Conservation (phyloP, 2,888 invertebrate genomes). For the Scrobipalpa costella region DNA sequence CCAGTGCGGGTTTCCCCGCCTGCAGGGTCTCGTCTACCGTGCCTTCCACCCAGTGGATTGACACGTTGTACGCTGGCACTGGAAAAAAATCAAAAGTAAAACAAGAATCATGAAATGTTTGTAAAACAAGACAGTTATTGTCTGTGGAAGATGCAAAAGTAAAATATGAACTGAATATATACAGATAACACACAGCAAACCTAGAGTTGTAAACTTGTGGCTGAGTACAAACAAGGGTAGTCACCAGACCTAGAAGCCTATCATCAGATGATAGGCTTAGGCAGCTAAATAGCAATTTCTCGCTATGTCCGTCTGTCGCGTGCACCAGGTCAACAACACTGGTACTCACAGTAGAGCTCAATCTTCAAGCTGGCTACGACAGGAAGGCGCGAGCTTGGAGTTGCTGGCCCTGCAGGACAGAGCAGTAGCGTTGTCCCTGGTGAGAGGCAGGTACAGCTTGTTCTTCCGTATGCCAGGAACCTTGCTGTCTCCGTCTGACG, state of each 20-base stretch:
- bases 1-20: conserved; percentile 60
- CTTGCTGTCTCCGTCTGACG: conserved; percentile 84
- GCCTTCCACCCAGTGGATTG: conserved; percentile 69
- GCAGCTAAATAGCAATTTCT: background rate
- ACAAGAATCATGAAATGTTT: background rate
- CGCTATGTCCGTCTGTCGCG: background rate
- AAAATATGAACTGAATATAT: no score
- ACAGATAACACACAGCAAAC: no score
- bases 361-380: conserved; percentile 84
- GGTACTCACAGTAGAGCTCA: conserved; percentile 86
- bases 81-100: conserved; percentile 19
- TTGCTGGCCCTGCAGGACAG: conserved; percentile 88
- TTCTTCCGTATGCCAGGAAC: conserved; percentile 85
- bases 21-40: conserved; percentile 61
- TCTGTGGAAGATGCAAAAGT: no score
- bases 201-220: no score
- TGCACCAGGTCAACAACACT: background rate
- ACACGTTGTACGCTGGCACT: conserved; percentile 74
- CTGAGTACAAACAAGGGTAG: no score
- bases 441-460: conserved; percentile 84
- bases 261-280: no score
- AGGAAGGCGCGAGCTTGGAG: conserved; percentile 85
- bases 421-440: conserved; percentile 84
- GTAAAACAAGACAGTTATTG: background rate
- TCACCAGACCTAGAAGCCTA: no score